Base-by-base conservation (phyloP, 2,888 invertebrate genomes). In the Polydrusus pterygomalis region DNA sequence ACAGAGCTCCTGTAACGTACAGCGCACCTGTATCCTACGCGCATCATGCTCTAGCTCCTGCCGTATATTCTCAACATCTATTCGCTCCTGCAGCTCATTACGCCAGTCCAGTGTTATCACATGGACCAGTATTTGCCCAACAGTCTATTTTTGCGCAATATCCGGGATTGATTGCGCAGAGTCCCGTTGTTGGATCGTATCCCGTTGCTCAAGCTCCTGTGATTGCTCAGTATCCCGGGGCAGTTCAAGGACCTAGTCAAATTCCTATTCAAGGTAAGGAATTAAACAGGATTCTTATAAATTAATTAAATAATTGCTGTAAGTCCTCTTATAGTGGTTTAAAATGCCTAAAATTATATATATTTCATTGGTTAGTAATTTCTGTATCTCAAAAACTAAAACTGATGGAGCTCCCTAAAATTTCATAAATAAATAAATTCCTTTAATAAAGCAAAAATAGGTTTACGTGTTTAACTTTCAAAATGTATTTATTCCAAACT, bases 1-100 rank as follows among this genome's bases (percentile, higher is more conserved):
- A 77, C 63, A 70, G 70, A 15, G 62, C 77, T 9, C 68, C 73
- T 49, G 40, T 69, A 11, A 17, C 74, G n/a, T 77, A 77, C 63
- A 74, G 70, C 15, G 65, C 77, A 13, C 68, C 77, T 34, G 20
- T 73, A 15, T 30, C 65, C 9, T 73, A 73, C 54, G 45, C 43
- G 1, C 69, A 58, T 25, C 69, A 58, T 25, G 25, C 43, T 58
- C 18, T 62, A n/a, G 45, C 49, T 2, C 38, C 63, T 40, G 15
- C 69, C 18, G 30, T 73, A 3, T 76, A 75, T 18, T 56, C 76
- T 17, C 69, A 68, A 38, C 69, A 47, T 10, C 3, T 75, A 5
- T 34, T 71, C 0, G 38, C 60, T 13, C 70, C 40, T 34, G 18
- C 25, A 25, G 25, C 75, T 40, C 49, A 64, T 65, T 63, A 64